phyloP scores from a whole-genome alignment of 2,113 vertebrate species.

The Chamaetylas fuelleborni region DNA sequence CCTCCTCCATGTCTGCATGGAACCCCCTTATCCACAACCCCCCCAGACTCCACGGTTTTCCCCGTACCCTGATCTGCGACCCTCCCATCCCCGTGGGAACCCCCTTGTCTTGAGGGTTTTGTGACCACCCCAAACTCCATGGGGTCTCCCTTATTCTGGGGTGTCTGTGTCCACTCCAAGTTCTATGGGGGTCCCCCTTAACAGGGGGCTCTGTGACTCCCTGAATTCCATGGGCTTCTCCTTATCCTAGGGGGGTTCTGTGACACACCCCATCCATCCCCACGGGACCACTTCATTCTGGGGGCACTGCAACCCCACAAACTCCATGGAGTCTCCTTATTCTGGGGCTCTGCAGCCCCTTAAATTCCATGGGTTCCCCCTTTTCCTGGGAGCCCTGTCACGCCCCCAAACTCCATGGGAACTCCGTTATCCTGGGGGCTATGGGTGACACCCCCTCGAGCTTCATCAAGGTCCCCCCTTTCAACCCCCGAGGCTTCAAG shows the following conservation, averaged over 20 bases:
- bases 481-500: not conserved
- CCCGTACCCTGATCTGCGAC: fast-evolving
- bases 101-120: not conserved
- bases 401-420: not conserved
- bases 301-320: not conserved
- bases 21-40: too few relatives aligned
- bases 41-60: fast-evolving
- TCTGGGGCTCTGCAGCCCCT: not conserved
- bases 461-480: not conserved
- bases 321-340: too few relatives aligned
- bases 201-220: not conserved
- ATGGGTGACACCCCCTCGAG: not conserved
- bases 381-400: not conserved
- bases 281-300: too few relatives aligned
- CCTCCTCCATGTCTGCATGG: fast-evolving
- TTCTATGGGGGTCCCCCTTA: fast-evolving
- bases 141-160: too few relatives aligned
- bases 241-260: not conserved
- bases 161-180: fast-evolving
- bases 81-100: not conserved
- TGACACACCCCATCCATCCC: not conserved
- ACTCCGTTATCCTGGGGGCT: not conserved
- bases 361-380: not conserved
- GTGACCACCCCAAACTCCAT: too few relatives aligned
- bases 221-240: not conserved